Evolutionary conservation across 2,113 vertebrate species (phyloP).

Genomic region (Cynocephalus volans): DNA sequence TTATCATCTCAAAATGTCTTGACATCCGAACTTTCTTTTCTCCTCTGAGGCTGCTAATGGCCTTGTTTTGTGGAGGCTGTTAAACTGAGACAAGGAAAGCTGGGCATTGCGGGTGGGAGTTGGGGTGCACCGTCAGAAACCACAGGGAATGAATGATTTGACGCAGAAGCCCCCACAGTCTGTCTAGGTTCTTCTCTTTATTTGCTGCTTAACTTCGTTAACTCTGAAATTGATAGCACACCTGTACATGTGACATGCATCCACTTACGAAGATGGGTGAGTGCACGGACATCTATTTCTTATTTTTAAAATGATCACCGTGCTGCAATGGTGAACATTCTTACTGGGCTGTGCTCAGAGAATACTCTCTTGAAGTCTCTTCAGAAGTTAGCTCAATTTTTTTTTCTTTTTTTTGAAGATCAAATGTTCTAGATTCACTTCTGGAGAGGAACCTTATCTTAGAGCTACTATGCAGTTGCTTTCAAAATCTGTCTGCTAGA

Average conservation of each 20-base stretch:
- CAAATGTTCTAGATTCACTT: neutral
- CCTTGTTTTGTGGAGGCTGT: neutral
- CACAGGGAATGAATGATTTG: neutral
- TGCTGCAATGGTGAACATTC: neutral
- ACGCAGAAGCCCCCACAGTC: fast-evolving
- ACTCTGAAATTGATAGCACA: neutral
- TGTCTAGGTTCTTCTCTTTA: neutral
- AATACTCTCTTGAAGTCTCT: neutral
- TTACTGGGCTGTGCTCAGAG: neutral
- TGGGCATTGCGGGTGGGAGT: neutral
- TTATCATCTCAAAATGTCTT: neutral
- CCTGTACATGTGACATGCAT: neutral
- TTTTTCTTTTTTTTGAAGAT: neutral
- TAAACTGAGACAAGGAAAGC: neutral
- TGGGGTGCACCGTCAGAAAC: neutral
- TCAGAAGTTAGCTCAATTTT: neutral
- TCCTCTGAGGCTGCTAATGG: neutral
- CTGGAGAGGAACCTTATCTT: neutral
- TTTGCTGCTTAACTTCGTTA: slow-evolving; percentile 2
- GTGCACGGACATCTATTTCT: neutral
- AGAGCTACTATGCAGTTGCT: neutral
- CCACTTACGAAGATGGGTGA: neutral
- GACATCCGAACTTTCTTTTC: neutral
- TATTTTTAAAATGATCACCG: neutral
- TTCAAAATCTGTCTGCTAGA: neutral